Evolutionary conservation across 2,797 vertebrate genomes (phyloP).

Genomic region (Labeo calbasu): DNA sequence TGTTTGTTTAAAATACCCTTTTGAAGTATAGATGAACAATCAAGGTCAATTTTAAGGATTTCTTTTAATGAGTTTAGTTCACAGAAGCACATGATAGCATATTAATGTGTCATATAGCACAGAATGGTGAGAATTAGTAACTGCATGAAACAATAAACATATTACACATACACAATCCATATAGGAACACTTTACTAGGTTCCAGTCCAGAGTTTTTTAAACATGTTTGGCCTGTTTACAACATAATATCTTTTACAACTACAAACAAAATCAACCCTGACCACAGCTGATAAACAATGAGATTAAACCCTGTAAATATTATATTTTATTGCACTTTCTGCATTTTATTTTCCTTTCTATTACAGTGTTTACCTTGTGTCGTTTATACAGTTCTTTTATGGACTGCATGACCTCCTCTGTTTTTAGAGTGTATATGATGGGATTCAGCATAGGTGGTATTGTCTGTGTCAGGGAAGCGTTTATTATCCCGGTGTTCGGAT

Average conservation of each 20-base stretch:
- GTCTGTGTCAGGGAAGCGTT: slow-evolving; percentile 57
- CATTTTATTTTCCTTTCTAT: neutral
- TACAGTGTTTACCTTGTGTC: neutral
- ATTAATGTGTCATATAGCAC: neutral
- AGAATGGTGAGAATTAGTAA: neutral
- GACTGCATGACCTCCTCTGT: slow-evolving; percentile 72
- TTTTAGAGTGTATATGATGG: too few relatives aligned
- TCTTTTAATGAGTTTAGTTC: neutral
- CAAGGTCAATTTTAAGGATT: neutral
- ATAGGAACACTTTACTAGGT: neutral
- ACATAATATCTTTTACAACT: neutral
- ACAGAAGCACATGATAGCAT: neutral
- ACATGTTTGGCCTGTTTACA: neutral
- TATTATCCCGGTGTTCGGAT: slow-evolving; percentile 66
- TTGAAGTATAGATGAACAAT: too few relatives aligned
- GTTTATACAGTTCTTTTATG: slow-evolving; percentile 56
- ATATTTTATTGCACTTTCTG: neutral
- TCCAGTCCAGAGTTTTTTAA: neutral
- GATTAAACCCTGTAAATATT: neutral
- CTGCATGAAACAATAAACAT: neutral
- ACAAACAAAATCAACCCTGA: neutral
- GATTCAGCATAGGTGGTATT: too few relatives aligned
- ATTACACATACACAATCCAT: slow-evolving; percentile 51
- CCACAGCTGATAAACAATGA: neutral
- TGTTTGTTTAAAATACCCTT: too few relatives aligned